Percentiles rank a stretch among this genome's conserved stretches.
Evolutionary conservation across 2,888 invertebrate species (phyloP).

Genomic region (Nemotelus nigrinus): DNA sequence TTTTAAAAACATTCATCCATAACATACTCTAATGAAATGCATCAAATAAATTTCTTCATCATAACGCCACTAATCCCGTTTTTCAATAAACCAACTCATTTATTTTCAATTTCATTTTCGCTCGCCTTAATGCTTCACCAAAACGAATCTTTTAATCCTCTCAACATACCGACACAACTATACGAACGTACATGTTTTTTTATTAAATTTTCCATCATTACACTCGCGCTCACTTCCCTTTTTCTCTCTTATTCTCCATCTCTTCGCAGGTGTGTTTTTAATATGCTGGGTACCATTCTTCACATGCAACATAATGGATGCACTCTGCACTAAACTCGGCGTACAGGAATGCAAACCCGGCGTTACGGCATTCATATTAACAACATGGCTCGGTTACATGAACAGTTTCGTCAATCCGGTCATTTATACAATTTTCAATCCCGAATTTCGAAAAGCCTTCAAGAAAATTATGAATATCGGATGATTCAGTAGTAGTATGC

Average conservation of each 20-base stretch:
- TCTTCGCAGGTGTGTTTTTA: constrained; percentile 87
- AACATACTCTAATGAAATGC: too few species aligned
- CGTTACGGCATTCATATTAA: constrained; percentile 89
- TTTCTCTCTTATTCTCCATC: constrained; percentile 21
- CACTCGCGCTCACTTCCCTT: constrained; percentile 9
- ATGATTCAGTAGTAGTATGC: constrained; percentile 55
- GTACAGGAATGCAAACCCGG: constrained; percentile 80
- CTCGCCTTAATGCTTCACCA: too few species aligned
- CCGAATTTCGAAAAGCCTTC: constrained; percentile 98
- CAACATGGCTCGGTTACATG: constrained; percentile 98
- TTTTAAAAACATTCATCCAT: too few species aligned
- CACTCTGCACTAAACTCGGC: constrained; percentile 89
- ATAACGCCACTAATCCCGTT: too few species aligned
- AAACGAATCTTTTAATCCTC: too few species aligned
- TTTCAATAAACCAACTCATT: too few species aligned
- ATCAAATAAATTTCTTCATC: too few species aligned
- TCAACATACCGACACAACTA: neutral
- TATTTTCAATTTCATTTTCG: too few species aligned
- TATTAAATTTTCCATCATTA: constrained; percentile 26
- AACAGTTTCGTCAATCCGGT: constrained; percentile 94
- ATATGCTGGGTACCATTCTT: constrained; percentile 99
- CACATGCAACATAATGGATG: constrained; percentile 96
- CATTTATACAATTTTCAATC: constrained; percentile 95
- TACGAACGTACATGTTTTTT: neutral
- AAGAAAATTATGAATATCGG: constrained; percentile 86